Base-by-base conservation (phyloP, 2,797 vertebrate species). In the Fistularia tabacaria region DNA sequence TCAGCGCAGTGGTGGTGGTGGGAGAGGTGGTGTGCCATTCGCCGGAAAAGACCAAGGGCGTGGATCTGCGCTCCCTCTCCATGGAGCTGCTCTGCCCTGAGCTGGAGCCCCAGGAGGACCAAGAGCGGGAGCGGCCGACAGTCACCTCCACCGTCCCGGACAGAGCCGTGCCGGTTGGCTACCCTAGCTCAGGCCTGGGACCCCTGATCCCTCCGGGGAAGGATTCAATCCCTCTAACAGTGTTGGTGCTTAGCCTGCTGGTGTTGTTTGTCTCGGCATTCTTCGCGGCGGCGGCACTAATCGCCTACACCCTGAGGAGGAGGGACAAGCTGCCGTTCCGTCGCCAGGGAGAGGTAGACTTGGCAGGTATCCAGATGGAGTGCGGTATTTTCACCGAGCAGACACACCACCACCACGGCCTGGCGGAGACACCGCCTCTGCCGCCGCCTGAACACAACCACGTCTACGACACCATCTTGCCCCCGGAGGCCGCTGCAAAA, bases 11-110 rank as follows among this genome's bases (percentile, higher is more conserved):
- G 0, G 94, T 99, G 38, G 93, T 98, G 70, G 87, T 97, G 65
- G 96, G 95, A 0, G 96, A 99, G 87, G 93, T 99, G 50, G 92
- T 95, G 43, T 99, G 97, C 0, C 96, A 99, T 42, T 96, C 94
- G 55, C 97, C 95, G 0, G 90, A 90, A 38, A 83, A 83, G 71
- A 89, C 82, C 76, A 76, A 82, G 58, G 90, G 87, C 15, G 91
- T 93, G 1, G 95, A 97, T 63, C 87, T 98, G 39, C 95, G 95
- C 74, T 91, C 92, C 0, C 79, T 99, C 54, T 93, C 94, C 66
- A 87, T 93, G 74, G 94, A 95, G 53, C 81, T 91, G 7, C 88
- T 98, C 15, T 98, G 95, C 80, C 95, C 94, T 0, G 94, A 96
- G 76, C 85, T 97, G 82, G 89, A 85, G 73, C 71, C 76, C 53